phyloP scores from a whole-genome alignment of 2,113 vertebrate genomes.

The Lipophrys pholis region DNA sequence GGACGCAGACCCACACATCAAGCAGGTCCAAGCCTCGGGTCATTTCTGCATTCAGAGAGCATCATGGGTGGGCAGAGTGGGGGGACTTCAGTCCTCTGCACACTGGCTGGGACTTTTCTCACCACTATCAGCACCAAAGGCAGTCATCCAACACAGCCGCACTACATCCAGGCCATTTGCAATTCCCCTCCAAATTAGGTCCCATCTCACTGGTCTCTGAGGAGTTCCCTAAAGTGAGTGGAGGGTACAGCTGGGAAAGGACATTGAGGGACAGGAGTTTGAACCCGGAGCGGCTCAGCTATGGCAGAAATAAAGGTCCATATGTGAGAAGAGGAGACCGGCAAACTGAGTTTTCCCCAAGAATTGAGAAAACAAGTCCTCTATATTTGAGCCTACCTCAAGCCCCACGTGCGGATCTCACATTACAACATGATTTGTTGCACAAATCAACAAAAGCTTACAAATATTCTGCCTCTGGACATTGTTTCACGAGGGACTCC shows the following conservation, averaged over 20 bases:
- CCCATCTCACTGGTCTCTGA: slow-evolving; percentile 32
- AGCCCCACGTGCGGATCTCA: slow-evolving; percentile 4
- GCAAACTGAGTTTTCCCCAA: slow-evolving; percentile 21
- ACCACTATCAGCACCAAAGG: slow-evolving; percentile 46
- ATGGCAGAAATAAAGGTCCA: slow-evolving; percentile 39
- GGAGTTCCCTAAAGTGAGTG: slow-evolving; percentile 25
- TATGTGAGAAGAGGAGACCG: slow-evolving; percentile 53
- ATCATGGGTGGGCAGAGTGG: slow-evolving; percentile 59
- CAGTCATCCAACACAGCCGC: slow-evolving; percentile 16
- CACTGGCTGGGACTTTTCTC: slow-evolving; percentile 52
- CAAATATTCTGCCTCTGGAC: slow-evolving; percentile 19
- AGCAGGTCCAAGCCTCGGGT: slow-evolving; percentile 55
- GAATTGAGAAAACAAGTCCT: slow-evolving; percentile 34
- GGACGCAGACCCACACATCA: slow-evolving; percentile 56
- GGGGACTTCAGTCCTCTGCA: slow-evolving; percentile 42
- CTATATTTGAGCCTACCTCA: slow-evolving; percentile 36
- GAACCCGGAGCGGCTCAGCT: slow-evolving; percentile 22
- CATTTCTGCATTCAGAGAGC: slow-evolving; percentile 60
- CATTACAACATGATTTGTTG: background rate
- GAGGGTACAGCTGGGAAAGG: slow-evolving; percentile 47
- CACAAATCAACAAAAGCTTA: slow-evolving; percentile 29
- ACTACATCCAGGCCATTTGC: slow-evolving; percentile 26
- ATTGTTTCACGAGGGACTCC: background rate
- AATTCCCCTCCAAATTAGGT: slow-evolving; percentile 39
- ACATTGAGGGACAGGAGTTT: slow-evolving; percentile 32